Evolutionary conservation across 2,888 invertebrate species (phyloP).

Genomic region (Drosophila formosana): DNA sequence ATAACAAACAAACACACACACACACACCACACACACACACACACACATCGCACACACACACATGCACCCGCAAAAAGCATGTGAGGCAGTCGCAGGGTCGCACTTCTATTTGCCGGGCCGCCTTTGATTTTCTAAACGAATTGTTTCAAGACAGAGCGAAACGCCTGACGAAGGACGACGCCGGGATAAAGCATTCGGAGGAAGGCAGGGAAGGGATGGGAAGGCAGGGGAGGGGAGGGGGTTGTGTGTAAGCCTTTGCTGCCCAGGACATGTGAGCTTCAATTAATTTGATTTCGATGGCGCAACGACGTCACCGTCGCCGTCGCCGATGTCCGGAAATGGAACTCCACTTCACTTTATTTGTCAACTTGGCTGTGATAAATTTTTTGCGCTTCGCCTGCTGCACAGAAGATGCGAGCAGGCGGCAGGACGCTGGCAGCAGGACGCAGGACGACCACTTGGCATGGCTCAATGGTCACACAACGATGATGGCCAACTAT

Average conservation of each 20-base stretch:
- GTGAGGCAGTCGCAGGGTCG: slow-evolving; percentile 23
- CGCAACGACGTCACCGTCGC: slow-evolving; percentile 19
- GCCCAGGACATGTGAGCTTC: slow-evolving; percentile 70
- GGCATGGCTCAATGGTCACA: slow-evolving; percentile 67
- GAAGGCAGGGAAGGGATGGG: background rate
- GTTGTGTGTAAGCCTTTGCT: slow-evolving; percentile 24
- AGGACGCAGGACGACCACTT: slow-evolving; percentile 49
- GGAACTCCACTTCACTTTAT: slow-evolving; percentile 71
- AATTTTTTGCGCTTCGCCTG: slow-evolving; percentile 75
- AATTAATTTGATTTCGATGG: slow-evolving; percentile 76
- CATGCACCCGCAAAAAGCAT: slow-evolving; percentile 9
- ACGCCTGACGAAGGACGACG: slow-evolving; percentile 6
- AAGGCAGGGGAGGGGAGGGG: background rate
- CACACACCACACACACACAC: slow-evolving; percentile 19
- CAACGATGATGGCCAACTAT: slow-evolving; percentile 62
- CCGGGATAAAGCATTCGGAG: background rate
- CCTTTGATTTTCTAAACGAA: slow-evolving; percentile 84
- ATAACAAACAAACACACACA: slow-evolving; percentile 50
- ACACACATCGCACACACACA: slow-evolving; percentile 20
- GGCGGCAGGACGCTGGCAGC: background rate
- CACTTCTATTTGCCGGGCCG: slow-evolving; percentile 42
- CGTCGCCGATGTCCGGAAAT: slow-evolving; percentile 50
- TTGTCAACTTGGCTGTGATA: slow-evolving; percentile 76
- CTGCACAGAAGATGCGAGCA: slow-evolving; percentile 30
- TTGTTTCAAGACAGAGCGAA: slow-evolving; percentile 81